These are phyloP conservation scores for Cerastis rubricosa DNA, from an alignment of 2,888 invertebrate genomes.

Conservation along the genomic window DNA sequence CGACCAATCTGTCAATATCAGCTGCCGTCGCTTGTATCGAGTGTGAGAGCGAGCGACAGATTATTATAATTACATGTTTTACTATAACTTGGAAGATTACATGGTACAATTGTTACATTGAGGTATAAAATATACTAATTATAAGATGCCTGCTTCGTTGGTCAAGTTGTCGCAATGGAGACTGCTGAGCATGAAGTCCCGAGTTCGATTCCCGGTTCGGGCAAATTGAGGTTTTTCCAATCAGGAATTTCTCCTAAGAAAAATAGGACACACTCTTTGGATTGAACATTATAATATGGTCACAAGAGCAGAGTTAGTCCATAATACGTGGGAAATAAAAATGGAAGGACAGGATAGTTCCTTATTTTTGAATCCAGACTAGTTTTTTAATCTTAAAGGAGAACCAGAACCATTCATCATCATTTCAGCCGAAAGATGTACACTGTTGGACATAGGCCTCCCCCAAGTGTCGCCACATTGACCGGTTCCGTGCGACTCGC, in stretches of 20 bases:
- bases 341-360: background rate
- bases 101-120: background rate
- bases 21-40: slow-evolving; percentile 47
- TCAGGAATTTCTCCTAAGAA: background rate
- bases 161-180: too few relatives aligned
- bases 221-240: too few relatives aligned
- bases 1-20: slow-evolving; percentile 67
- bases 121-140: too few relatives aligned
- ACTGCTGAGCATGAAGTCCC: too few relatives aligned
- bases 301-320: background rate
- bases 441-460: too few relatives aligned
- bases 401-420: background rate
- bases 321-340: background rate
- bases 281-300: background rate
- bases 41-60: background rate
- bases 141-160: background rate
- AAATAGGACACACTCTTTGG: background rate
- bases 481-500: too few relatives aligned
- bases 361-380: background rate
- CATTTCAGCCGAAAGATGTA: too few relatives aligned
- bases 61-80: slow-evolving; percentile 40
- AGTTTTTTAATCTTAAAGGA: background rate
- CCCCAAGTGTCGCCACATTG: too few relatives aligned
- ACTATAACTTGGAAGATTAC: background rate
- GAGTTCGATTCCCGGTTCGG: too few relatives aligned